Conservation (phyloP, 2,113 vertebrate genomes). For the Platysteira castanea region DNA sequence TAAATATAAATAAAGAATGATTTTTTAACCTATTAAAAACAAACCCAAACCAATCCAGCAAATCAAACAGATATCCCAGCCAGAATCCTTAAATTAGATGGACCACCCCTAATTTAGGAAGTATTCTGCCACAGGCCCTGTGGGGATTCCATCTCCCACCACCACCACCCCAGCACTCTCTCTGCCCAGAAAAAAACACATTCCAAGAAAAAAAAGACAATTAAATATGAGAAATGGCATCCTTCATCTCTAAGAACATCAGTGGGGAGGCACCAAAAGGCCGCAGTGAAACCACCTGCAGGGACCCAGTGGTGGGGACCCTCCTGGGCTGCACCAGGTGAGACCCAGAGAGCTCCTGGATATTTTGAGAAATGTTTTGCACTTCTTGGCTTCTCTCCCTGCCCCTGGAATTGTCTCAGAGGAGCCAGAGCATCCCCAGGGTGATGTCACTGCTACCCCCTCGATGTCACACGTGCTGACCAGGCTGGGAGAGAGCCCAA, state of each 20-base stretch:
- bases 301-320: accelerated
- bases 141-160: not conserved
- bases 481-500: not conserved
- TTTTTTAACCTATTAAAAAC: not conserved
- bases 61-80: not conserved
- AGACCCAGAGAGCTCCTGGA: not conserved
- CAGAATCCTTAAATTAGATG: not conserved
- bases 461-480: not conserved
- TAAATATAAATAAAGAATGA: not conserved
- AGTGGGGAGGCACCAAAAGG: not conserved
- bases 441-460: not conserved
- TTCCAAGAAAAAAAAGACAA: not conserved
- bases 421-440: not conserved
- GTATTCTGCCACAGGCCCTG: accelerated
- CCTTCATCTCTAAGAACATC: not conserved
- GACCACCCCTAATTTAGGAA: not conserved
- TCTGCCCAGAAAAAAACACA: not conserved
- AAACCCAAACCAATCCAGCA: not conserved
- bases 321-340: not conserved
- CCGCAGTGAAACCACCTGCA: accelerated
- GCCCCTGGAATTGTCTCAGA: not conserved
- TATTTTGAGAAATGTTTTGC: not conserved
- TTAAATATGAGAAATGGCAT: not conserved
- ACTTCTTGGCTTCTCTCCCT: not conserved
- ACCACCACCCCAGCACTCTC: not conserved